A percentile compares a stretch with the other conserved stretches of the same genome.
These are phyloP conservation scores for Sprattus sprattus DNA, from an alignment of 2,113 vertebrate genomes.

Conservation along the genomic window DNA sequence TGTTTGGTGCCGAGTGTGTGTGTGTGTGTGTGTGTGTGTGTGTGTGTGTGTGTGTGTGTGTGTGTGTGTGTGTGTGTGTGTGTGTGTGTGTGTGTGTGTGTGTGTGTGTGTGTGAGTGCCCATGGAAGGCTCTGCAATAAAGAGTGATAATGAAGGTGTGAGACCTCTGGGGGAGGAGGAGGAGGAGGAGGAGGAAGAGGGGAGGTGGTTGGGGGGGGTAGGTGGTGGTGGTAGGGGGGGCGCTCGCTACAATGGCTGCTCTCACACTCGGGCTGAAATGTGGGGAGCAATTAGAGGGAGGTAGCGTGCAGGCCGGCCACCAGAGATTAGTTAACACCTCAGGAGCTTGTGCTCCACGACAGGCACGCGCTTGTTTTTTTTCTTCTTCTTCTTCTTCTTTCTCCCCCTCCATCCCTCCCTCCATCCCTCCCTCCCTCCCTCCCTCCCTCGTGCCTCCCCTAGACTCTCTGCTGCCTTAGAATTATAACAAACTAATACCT, in stretches of 20 bases:
- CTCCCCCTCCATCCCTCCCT: not conserved
- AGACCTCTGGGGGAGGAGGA: conserved; percentile 77
- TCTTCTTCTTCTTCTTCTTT: conserved; percentile 50
- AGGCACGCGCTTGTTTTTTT: conserved; percentile 71
- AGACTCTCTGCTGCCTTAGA: conserved; percentile 40
- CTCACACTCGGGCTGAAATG: conserved; percentile 84
- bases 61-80: too few relatives aligned
- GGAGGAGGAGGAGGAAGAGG: not conserved
- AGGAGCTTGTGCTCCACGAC: conserved; percentile 76
- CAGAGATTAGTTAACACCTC: conserved; percentile 86
- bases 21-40: too few relatives aligned
- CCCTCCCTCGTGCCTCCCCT: not conserved
- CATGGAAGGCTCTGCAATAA: conserved; percentile 89
- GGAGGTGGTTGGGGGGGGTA: not conserved
- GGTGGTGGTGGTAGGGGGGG: not conserved
- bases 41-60: too few relatives aligned
- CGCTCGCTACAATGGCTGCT: conserved; percentile 84
- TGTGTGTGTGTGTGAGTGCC: too few relatives aligned
- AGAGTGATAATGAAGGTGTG: conserved; percentile 98
- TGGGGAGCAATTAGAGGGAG: conserved; percentile 86
- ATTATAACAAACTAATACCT: conserved; percentile 50
- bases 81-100: too few relatives aligned
- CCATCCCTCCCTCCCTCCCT: not conserved
- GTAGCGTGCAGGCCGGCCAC: conserved; percentile 82
- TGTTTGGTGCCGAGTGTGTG: conserved; percentile 85